phyloP scores from a whole-genome alignment of 1,140 invertebrate genomes.

The Drosophila ironensis region DNA sequence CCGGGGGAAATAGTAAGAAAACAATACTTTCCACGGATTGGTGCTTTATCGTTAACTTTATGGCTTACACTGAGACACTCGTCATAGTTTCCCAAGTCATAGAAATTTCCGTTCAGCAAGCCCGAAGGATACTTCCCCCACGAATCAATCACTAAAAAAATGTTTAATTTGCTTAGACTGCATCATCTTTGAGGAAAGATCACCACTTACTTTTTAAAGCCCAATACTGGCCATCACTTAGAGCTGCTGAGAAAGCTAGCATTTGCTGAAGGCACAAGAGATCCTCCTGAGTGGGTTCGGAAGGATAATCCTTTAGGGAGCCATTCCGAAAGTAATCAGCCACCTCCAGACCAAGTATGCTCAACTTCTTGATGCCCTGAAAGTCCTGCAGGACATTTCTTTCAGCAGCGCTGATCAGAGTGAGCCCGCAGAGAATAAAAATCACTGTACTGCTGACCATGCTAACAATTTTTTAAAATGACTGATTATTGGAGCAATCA shows the following conservation, averaged over 20 bases:
- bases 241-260: neutral
- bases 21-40: conserved; percentile 54
- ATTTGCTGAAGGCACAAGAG: neutral
- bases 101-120: neutral
- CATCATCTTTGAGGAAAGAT: no score
- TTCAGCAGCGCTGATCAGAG: neutral
- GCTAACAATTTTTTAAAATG: no score
- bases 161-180: neutral
- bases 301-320: neutral
- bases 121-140: conserved; percentile 33
- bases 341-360: conserved; percentile 21
- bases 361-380: neutral
- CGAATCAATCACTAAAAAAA: conserved; percentile 45
- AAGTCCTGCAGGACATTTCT: neutral
- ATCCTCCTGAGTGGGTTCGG: neutral
- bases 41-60: no score
- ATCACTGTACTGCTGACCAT: no score
- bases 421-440: neutral
- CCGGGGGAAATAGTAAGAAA: no score
- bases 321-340: conserved; percentile 9
- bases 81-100: conserved; percentile 53
- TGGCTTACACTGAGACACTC: no score
- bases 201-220: conserved; percentile 33
- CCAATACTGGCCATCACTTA: conserved; percentile 1
- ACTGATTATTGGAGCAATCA: no score